Evolutionary conservation across 2,888 invertebrate species (phyloP).

Genomic region (Catocala fraxini): DNA sequence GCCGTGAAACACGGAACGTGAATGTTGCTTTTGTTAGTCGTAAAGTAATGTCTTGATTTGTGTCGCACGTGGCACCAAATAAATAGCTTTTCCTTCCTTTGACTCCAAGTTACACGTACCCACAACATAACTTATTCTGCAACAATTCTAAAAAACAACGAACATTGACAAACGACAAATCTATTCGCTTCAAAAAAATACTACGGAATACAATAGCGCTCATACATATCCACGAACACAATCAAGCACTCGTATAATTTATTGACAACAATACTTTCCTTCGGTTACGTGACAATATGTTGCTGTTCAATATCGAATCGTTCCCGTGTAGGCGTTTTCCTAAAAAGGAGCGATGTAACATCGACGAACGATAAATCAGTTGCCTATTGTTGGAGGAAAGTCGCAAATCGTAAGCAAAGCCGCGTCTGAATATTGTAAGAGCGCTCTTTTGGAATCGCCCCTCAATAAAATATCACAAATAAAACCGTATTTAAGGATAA

Average conservation of each 20-base stretch:
- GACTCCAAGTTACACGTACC: too few species aligned
- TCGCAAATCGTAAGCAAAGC: constrained; percentile 70
- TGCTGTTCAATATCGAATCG: constrained; percentile 57
- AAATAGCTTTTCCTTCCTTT: too few species aligned
- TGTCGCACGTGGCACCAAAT: too few species aligned
- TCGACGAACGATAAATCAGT: constrained; percentile 69
- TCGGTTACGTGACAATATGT: constrained; percentile 50
- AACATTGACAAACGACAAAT: constrained; percentile 18
- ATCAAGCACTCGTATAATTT: constrained; percentile 50
- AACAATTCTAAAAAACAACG: constrained; percentile 29
- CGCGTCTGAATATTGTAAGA: constrained; percentile 56
- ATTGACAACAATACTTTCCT: constrained; percentile 51
- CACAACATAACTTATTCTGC: too few species aligned
- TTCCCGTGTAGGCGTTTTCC: constrained; percentile 62
- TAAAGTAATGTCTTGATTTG: too few species aligned
- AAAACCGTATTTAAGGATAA: constrained; percentile 44
- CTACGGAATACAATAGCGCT: constrained; percentile 14
- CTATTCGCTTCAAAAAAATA: constrained; percentile 19
- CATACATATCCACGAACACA: constrained; percentile 48
- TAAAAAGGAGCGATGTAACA: constrained; percentile 65
- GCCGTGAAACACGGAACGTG: too few species aligned
- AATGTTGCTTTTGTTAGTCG: too few species aligned
- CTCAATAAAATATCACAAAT: constrained; percentile 52
- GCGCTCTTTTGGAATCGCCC: constrained; percentile 52
- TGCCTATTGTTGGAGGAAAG: constrained; percentile 67